These are phyloP conservation scores for Dryocosmus kuriphilus DNA, from an alignment of 2,888 invertebrate species.

Conservation along the genomic window DNA sequence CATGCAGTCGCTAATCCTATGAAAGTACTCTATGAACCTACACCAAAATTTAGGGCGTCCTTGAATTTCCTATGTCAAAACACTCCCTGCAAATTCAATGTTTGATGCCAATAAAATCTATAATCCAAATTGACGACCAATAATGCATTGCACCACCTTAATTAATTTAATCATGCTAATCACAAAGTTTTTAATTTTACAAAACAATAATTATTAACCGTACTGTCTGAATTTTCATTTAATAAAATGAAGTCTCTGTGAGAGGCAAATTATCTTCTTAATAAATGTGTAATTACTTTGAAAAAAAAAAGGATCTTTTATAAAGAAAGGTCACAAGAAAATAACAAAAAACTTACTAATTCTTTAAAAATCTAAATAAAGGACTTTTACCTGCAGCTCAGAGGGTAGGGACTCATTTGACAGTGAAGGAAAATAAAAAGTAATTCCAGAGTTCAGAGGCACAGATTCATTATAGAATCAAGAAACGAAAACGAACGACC, in stretches of 20 bases:
- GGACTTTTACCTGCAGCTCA: not conserved
- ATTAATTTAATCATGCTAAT: not conserved
- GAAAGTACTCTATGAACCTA: not conserved
- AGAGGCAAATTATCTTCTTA: too few relatives aligned
- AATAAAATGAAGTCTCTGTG: not conserved
- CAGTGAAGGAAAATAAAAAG: not conserved
- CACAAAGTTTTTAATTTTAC: not conserved
- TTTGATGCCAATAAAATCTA: not conserved
- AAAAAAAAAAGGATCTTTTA: not conserved
- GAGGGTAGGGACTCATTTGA: not conserved
- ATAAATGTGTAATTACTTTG: too few relatives aligned
- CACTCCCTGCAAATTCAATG: not conserved
- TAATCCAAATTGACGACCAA: not conserved
- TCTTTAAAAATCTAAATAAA: not conserved
- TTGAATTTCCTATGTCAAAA: not conserved
- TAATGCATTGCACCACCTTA: not conserved
- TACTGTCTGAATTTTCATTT: not conserved
- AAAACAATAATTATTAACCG: not conserved
- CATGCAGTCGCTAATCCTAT: slow-evolving; percentile 6
- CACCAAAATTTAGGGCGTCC: not conserved
- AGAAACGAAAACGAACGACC: not conserved
- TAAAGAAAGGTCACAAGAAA: not conserved
- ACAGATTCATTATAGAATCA: not conserved
- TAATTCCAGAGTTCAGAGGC: not conserved
- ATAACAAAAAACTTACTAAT: not conserved